Conservation (phyloP, 2,797 vertebrate genomes). For the Notamacropus eugenii region DNA sequence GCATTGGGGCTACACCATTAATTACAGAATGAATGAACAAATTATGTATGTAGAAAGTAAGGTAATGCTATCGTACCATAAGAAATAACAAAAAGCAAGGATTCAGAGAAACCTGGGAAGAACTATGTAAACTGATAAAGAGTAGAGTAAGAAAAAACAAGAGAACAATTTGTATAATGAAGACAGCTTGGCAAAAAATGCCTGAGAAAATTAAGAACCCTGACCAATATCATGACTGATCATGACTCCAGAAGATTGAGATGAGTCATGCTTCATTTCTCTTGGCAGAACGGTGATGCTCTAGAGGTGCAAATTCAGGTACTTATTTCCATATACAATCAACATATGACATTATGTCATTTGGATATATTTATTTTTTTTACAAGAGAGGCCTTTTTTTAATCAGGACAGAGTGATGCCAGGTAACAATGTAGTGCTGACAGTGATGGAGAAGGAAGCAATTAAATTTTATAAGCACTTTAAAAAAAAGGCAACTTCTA, state of each 20-base stretch:
- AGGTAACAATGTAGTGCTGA: background rate
- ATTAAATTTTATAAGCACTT: background rate
- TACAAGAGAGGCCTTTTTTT: background rate
- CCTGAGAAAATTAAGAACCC: background rate
- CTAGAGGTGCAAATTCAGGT: background rate
- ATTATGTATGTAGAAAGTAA: background rate
- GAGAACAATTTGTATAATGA: background rate
- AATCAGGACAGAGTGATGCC: background rate
- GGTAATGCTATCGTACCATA: background rate
- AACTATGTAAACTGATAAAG: background rate
- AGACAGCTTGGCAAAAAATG: background rate
- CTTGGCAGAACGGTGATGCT: background rate
- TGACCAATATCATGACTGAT: background rate
- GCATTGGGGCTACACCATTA: background rate
- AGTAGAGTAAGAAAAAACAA: background rate
- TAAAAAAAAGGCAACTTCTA: background rate
- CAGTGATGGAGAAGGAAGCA: background rate
- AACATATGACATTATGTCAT: too few species aligned
- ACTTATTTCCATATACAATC: too few species aligned
- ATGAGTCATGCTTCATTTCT: background rate
- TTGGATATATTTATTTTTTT: background rate
- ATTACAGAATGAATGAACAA: background rate
- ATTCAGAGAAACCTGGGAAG: background rate
- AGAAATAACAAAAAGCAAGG: background rate
- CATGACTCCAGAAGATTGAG: background rate